Conservation (phyloP, 2,113 vertebrate genomes). For the Columbina picui region DNA sequence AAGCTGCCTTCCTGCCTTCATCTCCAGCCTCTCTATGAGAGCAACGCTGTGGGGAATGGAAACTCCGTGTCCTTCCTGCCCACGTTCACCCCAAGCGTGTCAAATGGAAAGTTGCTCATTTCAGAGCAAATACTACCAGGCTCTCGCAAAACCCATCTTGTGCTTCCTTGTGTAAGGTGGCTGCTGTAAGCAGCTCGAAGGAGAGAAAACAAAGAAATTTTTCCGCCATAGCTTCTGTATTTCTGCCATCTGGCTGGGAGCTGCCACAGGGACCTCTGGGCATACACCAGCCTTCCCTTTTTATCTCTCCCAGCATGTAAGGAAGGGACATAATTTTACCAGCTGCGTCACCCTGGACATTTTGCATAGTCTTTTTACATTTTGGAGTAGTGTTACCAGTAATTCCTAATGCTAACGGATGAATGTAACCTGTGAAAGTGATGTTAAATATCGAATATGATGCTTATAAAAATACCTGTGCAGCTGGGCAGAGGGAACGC, state of each 20-base stretch:
- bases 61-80: not conserved
- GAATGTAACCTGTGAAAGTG: not conserved
- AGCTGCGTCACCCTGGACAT: not conserved
- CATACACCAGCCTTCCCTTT: not conserved
- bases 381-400: not conserved
- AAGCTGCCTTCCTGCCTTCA: not conserved
- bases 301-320: not conserved
- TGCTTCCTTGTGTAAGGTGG: not conserved
- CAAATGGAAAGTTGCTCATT: fast-evolving
- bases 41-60: fast-evolving
- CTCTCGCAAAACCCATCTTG: not conserved
- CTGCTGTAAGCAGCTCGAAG: not conserved
- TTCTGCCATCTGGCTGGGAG: constrained; percentile 37
- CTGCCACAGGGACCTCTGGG: not conserved
- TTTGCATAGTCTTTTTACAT: not conserved
- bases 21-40: not conserved
- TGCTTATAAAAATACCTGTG: not conserved
- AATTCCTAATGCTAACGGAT: not conserved
- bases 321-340: not conserved
- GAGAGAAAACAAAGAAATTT: not conserved
- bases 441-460: not conserved
- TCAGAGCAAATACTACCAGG: not conserved
- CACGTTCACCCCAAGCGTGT: not conserved
- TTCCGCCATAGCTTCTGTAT: not conserved
- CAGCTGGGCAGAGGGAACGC: not conserved